A percentile compares a stretch with the other conserved stretches of the same genome.
These are phyloP conservation scores for Clitarchus hookeri DNA, from an alignment of 2,888 invertebrate species.

Conservation along the genomic window DNA sequence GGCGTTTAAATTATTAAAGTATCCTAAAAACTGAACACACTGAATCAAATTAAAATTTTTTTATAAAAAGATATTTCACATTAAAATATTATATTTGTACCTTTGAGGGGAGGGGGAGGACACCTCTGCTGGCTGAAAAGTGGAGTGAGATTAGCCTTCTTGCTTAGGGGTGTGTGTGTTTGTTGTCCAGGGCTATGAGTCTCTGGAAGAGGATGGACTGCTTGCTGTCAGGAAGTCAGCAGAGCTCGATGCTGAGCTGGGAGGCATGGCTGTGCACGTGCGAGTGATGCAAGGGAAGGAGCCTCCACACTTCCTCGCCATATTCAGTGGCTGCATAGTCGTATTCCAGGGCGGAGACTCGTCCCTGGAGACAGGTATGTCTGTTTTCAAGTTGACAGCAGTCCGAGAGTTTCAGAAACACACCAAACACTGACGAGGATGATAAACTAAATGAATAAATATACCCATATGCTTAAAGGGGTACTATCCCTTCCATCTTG, in stretches of 20 bases:
- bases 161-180: no score
- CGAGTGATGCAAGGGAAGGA: slow-evolving; percentile 88
- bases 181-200: slow-evolving; percentile 68
- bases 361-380: slow-evolving; percentile 53
- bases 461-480: no score
- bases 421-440: neutral
- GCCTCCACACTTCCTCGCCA: slow-evolving; percentile 87
- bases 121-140: no score
- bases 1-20: no score
- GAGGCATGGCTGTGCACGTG: slow-evolving; percentile 61
- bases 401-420: neutral
- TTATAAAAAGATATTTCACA: no score
- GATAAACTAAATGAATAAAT: neutral
- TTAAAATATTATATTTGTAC: no score
- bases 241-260: slow-evolving; percentile 60
- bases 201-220: slow-evolving; percentile 74
- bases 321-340: slow-evolving; percentile 85
- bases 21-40: no score
- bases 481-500: no score
- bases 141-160: no score
- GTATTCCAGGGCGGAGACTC: slow-evolving; percentile 69
- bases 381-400: no score
- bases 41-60: no score
- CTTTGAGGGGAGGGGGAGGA: no score
- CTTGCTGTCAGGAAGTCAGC: slow-evolving; percentile 62